These are phyloP conservation scores for Cercocebus atys DNA, from an alignment of 2,113 vertebrate genomes.

Conservation along the genomic window DNA sequence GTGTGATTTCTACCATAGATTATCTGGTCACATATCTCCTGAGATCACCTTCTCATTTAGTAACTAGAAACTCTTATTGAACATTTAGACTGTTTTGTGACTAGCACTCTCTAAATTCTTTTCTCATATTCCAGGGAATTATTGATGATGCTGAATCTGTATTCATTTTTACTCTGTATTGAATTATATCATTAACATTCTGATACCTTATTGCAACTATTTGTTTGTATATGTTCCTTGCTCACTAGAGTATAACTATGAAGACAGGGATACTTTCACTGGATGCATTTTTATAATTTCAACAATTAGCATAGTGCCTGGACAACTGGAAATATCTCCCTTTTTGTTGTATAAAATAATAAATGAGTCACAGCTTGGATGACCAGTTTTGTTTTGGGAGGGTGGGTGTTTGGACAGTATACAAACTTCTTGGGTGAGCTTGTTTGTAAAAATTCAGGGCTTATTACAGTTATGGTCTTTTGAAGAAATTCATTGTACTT, in stretches of 20 bases:
- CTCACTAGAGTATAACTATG: fast-evolving
- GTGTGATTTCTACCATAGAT: neutral
- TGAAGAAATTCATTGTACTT: neutral
- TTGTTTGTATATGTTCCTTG: neutral
- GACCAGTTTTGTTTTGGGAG: neutral
- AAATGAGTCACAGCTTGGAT: neutral
- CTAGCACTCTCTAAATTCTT: neutral
- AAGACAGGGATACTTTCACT: neutral
- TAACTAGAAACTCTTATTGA: neutral
- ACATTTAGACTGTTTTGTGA: neutral
- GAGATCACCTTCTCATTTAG: neutral
- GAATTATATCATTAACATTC: neutral
- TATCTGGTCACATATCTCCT: neutral
- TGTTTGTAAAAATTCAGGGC: neutral
- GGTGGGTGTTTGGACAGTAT: neutral
- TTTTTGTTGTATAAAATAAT: neutral
- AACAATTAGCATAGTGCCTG: neutral
- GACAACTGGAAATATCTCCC: neutral
- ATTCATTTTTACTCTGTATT: neutral
- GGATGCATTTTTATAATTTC: neutral
- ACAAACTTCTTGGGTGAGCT: neutral
- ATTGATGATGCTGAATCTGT: neutral
- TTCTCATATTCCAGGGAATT: neutral
- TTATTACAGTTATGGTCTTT: neutral
- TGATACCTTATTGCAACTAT: neutral